These are phyloP conservation scores for Creontiades dilutus DNA, from an alignment of 2,888 invertebrate genomes.

Conservation along the genomic window DNA sequence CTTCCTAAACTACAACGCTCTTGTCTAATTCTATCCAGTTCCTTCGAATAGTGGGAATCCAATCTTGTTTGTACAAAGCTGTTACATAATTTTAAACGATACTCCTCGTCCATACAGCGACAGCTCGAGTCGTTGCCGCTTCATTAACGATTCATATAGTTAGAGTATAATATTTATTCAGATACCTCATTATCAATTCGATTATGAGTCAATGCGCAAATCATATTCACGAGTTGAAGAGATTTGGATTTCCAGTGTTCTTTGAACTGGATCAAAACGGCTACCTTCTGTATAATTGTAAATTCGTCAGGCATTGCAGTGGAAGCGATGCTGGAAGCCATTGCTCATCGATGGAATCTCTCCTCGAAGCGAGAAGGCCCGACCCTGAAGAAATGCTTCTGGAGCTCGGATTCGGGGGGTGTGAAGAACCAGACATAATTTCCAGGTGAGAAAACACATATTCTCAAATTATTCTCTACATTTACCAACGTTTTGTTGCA, in stretches of 20 bases:
- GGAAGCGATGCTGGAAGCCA: constrained; percentile 77
- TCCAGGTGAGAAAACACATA: constrained; percentile 64
- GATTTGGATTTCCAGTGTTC: neutral
- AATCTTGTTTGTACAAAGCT: neutral
- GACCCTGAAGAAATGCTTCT: constrained; percentile 94
- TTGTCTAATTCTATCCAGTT: too few relatives aligned
- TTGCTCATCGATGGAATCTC: constrained; percentile 85
- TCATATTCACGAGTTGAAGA: neutral
- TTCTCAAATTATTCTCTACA: too few relatives aligned
- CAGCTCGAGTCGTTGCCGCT: neutral
- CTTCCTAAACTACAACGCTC: neutral
- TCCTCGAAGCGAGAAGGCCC: constrained; percentile 89
- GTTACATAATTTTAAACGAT: neutral
- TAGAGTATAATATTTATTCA: neutral
- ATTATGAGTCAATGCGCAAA: neutral
- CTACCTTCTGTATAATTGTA: constrained; percentile 4
- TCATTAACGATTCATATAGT: neutral
- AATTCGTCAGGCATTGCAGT: constrained; percentile 74
- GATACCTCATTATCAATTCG: neutral
- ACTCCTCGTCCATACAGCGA: neutral
- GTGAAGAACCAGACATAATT: constrained; percentile 78
- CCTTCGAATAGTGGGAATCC: too few relatives aligned
- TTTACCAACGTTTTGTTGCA: too few relatives aligned
- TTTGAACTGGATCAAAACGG: neutral
- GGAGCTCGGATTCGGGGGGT: constrained; percentile 82